Conservation (phyloP, 2,113 vertebrate genomes). For the Limanda limanda region DNA sequence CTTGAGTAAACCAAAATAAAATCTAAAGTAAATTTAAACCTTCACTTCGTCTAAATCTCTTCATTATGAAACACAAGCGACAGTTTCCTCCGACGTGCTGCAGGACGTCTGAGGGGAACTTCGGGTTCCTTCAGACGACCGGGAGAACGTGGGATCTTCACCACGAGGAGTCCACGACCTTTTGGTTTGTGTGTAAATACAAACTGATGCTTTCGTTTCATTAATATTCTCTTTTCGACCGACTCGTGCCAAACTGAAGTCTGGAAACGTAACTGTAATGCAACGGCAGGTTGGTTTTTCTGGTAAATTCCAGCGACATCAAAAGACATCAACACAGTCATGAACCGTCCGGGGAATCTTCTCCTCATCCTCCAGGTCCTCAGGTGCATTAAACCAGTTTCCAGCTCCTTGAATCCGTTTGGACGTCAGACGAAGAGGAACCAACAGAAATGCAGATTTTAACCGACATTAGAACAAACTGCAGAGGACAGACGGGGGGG, state of each 20-base stretch:
- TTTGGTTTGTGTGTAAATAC: no score
- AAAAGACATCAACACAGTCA: constrained; percentile 5
- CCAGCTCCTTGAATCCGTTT: neutral
- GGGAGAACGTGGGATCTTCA: neutral
- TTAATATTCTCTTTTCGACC: neutral
- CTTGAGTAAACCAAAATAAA: constrained; percentile 45
- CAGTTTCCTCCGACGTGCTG: constrained; percentile 10
- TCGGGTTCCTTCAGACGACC: no score
- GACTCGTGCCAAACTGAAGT: neutral
- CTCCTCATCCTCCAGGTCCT: neutral
- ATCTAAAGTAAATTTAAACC: constrained; percentile 24
- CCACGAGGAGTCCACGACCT: neutral
- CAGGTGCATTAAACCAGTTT: constrained; percentile 19
- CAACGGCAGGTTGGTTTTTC: constrained; percentile 2
- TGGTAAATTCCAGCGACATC: neutral
- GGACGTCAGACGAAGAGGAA: neutral
- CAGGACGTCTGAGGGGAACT: no score
- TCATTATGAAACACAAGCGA: constrained; percentile 20
- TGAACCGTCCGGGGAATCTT: no score
- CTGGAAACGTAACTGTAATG: neutral
- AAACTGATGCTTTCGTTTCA: constrained; percentile 2
- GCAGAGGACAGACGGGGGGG: constrained; percentile 18
- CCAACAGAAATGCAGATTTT: no score
- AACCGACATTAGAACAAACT: constrained; percentile 19
- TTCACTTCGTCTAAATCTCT: constrained; percentile 33